These are phyloP conservation scores for Cassiopea xamachana DNA, from an alignment of 30 jellyfish, hydroid and myxozoan species.

Conservation along the genomic window DNA sequence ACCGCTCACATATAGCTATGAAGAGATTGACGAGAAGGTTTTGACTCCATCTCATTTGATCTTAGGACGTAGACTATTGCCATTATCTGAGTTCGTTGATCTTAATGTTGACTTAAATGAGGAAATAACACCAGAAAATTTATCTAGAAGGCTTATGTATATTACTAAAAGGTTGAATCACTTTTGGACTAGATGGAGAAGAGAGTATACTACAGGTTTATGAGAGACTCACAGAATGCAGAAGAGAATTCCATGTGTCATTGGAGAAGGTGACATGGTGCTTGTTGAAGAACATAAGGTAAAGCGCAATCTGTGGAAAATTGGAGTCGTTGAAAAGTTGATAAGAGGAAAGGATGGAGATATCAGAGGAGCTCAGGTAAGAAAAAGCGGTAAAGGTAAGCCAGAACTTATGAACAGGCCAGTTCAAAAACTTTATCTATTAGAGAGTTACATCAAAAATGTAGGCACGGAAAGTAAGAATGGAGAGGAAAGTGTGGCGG, in stretches of 20 bases:
- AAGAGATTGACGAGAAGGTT: neutral
- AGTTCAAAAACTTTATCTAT: neutral
- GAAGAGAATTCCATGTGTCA: neutral
- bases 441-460: neutral
- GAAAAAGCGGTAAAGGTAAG: neutral
- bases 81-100: neutral
- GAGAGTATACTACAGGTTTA: neutral
- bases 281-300: too few species aligned
- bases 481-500: neutral
- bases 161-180: neutral
- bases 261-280: neutral
- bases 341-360: neutral
- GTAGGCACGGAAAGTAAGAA: neutral
- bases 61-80: neutral
- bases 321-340: too few species aligned
- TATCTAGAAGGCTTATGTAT: neutral
- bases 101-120: neutral
- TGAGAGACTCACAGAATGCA: neutral
- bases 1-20: neutral
- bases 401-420: neutral
- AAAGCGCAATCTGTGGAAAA: too few species aligned
- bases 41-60: neutral
- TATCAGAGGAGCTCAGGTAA: neutral
- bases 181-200: neutral
- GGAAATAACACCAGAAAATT: neutral